These are phyloP conservation scores for Orchestia grillus DNA, from an alignment of 1,140 invertebrate genomes.

Conservation along the genomic window DNA sequence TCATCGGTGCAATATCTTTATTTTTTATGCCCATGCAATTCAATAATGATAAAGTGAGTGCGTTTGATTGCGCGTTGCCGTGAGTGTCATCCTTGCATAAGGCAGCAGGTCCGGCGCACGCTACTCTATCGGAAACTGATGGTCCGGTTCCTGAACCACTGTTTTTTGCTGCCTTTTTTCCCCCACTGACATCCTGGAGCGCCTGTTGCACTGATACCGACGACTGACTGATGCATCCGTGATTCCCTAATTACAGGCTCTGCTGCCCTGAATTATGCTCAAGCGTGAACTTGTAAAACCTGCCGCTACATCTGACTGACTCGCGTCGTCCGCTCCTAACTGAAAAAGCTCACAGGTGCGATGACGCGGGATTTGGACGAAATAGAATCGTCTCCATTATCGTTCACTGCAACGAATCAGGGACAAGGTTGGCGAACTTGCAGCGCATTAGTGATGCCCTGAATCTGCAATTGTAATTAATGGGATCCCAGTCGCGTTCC, in stretches of 20 bases:
- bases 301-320: slow-evolving; percentile 8
- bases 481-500: not conserved
- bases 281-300: slow-evolving; percentile 36
- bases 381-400: not conserved
- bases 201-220: slow-evolving; percentile 17
- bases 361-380: not conserved
- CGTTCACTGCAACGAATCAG: not conserved
- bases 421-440: not conserved
- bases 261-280: not conserved
- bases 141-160: not conserved
- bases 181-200: slow-evolving; percentile 12
- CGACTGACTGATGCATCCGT: slow-evolving; percentile 14
- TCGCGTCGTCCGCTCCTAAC: not conserved
- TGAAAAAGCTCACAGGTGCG: not conserved
- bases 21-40: slow-evolving; percentile 1
- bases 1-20: slow-evolving; percentile 14
- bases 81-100: slow-evolving; percentile 44
- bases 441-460: not conserved
- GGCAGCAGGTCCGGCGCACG: not conserved
- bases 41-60: slow-evolving; percentile 51
- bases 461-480: not conserved
- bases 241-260: slow-evolving; percentile 39
- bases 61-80: slow-evolving; percentile 27
- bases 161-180: not conserved
- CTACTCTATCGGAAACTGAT: slow-evolving; percentile 51